Evolutionary conservation across 2,888 invertebrate genomes (phyloP).

Genomic region (Latrodectus elegans): DNA sequence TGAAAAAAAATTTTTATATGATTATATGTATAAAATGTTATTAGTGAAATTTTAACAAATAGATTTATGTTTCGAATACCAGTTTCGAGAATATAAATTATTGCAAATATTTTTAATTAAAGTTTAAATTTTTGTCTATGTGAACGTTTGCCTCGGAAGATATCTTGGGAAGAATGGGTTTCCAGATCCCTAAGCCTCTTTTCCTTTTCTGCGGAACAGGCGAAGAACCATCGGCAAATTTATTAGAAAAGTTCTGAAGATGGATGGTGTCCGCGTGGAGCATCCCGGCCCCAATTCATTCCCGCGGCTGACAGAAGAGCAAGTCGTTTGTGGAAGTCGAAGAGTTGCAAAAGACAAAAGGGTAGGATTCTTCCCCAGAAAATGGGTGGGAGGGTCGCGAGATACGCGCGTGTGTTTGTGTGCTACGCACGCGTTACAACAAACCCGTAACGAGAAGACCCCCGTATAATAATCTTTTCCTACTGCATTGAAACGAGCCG

Average conservation of each 20-base stretch:
- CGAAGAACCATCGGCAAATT: not conserved
- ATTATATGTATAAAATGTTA: too few species aligned
- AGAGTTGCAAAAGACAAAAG: not conserved
- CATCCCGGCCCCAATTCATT: not conserved
- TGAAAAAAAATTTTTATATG: too few species aligned
- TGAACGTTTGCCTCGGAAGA: too few species aligned
- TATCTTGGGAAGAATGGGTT: not conserved
- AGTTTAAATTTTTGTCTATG: too few species aligned
- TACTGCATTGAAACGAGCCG: slow-evolving; percentile 12
- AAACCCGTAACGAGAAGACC: too few species aligned
- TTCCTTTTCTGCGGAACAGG: too few species aligned
- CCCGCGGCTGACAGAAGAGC: not conserved
- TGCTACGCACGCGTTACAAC: too few species aligned
- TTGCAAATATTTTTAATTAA: too few species aligned
- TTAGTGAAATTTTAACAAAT: too few species aligned
- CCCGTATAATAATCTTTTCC: slow-evolving; percentile 57
- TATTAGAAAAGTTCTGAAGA: not conserved
- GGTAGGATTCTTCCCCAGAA: not conserved
- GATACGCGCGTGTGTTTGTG: not conserved
- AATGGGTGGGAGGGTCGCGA: not conserved
- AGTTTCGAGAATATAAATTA: too few species aligned
- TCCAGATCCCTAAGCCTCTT: too few species aligned
- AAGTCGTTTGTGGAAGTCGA: not conserved
- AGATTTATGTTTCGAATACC: too few species aligned
- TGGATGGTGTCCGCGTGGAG: not conserved